These are phyloP conservation scores for Lepus americanus DNA, from an alignment of 2,113 vertebrate species.

Conservation along the genomic window DNA sequence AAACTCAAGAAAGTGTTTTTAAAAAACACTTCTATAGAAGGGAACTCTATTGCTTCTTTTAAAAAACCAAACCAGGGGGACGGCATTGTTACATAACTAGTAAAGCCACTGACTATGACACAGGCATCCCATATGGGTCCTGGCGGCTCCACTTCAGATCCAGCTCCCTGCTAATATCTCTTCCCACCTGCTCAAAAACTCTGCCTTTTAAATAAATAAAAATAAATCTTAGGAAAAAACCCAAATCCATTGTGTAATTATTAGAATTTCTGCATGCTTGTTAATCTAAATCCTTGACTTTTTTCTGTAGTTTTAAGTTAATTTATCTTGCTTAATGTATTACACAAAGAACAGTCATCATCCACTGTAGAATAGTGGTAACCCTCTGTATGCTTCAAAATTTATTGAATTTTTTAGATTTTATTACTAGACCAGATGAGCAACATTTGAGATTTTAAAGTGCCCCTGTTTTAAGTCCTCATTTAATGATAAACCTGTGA, in stretches of 20 bases:
- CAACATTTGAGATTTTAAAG: constrained; percentile 46
- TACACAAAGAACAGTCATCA: constrained; percentile 31
- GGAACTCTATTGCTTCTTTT: constrained; percentile 26
- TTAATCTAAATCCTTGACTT: constrained; percentile 50
- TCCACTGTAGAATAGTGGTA: neutral
- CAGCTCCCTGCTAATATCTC: too few relatives aligned
- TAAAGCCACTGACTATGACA: too few relatives aligned
- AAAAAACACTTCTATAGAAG: constrained; percentile 39
- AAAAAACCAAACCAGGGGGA: neutral
- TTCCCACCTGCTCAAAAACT: too few relatives aligned
- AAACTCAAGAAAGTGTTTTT: constrained; percentile 35
- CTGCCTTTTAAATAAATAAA: too few relatives aligned
- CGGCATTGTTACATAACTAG: too few relatives aligned
- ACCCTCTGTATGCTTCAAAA: neutral
- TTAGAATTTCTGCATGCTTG: constrained; percentile 13
- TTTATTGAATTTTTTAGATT: constrained; percentile 41
- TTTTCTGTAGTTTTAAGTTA: constrained; percentile 56
- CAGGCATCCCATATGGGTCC: too few relatives aligned
- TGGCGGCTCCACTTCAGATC: too few relatives aligned
- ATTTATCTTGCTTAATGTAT: constrained; percentile 44
- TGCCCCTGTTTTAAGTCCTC: neutral
- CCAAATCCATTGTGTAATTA: constrained; percentile 39
- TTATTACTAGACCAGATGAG: constrained; percentile 3
- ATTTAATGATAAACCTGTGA: constrained; percentile 23
- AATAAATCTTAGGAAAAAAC: neutral